phyloP scores from a whole-genome alignment of 2,113 vertebrate species.

The Montifringilla adamsi region DNA sequence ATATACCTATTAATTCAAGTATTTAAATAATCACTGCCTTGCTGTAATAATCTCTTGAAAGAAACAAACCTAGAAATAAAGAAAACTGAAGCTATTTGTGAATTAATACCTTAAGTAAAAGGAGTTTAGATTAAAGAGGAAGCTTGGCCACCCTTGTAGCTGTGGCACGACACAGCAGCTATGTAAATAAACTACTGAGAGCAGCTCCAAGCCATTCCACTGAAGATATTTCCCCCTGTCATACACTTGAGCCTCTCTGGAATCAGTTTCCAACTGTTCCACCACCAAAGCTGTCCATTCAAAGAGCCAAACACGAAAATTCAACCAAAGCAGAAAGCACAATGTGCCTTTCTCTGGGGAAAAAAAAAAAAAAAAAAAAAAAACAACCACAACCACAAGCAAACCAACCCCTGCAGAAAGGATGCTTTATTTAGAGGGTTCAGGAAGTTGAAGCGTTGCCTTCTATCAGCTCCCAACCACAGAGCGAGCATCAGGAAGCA shows the following conservation, averaged over 20 bases:
- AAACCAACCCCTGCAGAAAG: background rate
- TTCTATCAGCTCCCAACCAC: constrained; percentile 36
- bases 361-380: no score
- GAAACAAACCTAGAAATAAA: background rate
- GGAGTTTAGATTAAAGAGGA: background rate
- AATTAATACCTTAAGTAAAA: background rate
- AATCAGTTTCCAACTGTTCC: constrained; percentile 29
- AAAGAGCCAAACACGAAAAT: background rate
- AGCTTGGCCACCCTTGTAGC: background rate
- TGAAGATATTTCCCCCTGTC: background rate
- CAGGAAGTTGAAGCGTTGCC: constrained; percentile 49
- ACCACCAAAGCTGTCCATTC: background rate
- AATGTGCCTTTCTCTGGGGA: constrained; percentile 19
- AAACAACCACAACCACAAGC: background rate
- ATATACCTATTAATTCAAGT: background rate
- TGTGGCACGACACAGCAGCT: background rate
- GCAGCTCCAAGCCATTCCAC: constrained; percentile 9
- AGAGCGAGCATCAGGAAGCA: constrained; percentile 38
- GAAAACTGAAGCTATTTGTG: background rate
- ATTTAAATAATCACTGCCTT: background rate
- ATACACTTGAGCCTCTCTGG: background rate
- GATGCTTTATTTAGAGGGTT: constrained; percentile 43
- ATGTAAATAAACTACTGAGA: constrained; percentile 38
- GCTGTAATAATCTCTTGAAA: background rate
- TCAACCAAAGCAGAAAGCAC: constrained; percentile 8